A percentile compares a stretch with the other conserved stretches of the same genome.
Conservation (phyloP, 2,888 invertebrate genomes). For the Operophtera brumata region DNA sequence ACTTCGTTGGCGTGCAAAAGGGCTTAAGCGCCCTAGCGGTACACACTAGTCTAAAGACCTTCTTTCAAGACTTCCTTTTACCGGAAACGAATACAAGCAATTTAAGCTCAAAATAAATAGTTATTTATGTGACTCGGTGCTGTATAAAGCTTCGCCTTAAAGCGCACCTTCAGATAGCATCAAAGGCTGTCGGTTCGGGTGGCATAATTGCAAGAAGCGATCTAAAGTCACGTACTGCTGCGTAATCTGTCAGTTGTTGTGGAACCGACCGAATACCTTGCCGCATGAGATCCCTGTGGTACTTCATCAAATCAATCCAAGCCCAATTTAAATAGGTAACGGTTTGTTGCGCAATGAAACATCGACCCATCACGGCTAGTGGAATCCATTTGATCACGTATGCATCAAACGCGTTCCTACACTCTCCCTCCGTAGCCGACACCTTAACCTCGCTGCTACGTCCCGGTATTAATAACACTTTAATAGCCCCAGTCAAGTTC, state of each 20-base stretch:
- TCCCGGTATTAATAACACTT: constrained; percentile 55
- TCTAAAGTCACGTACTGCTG: constrained; percentile 54
- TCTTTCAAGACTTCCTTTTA: background rate
- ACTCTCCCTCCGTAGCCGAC: constrained; percentile 44
- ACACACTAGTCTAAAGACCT: too few relatives aligned
- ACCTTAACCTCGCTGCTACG: constrained; percentile 44
- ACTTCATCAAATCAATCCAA: constrained; percentile 62
- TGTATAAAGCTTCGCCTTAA: constrained; percentile 17
- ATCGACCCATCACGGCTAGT: constrained; percentile 62
- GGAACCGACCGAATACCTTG: constrained; percentile 46
- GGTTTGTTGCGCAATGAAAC: constrained; percentile 73
- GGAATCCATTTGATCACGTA: constrained; percentile 70
- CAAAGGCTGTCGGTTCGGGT: constrained; percentile 40
- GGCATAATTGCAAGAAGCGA: constrained; percentile 54
- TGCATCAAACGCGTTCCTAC: constrained; percentile 73
- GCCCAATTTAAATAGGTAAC: constrained; percentile 75
- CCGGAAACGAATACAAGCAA: background rate
- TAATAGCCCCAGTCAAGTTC: constrained; percentile 56
- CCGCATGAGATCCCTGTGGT: constrained; percentile 45
- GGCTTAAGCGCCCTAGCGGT: too few relatives aligned
- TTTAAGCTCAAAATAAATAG: constrained; percentile 11
- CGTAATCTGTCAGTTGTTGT: constrained; percentile 58
- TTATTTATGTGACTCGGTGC: constrained; percentile 16
- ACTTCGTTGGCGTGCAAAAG: too few relatives aligned
- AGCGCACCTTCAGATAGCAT: constrained; percentile 38